Percentiles rank a stretch among this genome's conserved stretches.
These are phyloP conservation scores for Myocastor coypus DNA, from an alignment of 2,113 vertebrate genomes.

Conservation along the genomic window DNA sequence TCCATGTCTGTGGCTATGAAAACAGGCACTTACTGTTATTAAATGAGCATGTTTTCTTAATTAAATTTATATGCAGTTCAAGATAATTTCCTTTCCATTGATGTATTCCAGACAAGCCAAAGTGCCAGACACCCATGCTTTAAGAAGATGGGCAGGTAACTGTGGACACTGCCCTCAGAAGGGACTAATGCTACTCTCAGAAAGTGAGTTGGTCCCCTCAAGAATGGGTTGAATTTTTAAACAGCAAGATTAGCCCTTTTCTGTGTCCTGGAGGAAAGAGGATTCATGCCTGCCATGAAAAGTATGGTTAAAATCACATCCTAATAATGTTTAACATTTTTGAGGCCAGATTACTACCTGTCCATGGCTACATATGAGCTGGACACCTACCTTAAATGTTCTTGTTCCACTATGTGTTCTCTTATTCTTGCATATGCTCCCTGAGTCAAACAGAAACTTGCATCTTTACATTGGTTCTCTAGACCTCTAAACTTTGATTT, in stretches of 20 bases:
- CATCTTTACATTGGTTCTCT: background rate
- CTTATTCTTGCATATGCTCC: background rate
- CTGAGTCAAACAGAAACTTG: background rate
- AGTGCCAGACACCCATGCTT: background rate
- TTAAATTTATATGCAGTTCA: background rate
- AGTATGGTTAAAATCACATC: background rate
- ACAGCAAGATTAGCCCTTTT: background rate
- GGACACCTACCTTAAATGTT: background rate
- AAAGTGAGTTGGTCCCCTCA: background rate
- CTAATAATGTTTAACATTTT: background rate
- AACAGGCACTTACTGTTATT: background rate
- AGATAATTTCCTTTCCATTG: background rate
- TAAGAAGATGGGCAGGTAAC: background rate
- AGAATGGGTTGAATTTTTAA: background rate
- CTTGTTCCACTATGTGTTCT: background rate
- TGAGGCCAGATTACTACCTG: background rate
- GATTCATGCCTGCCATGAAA: background rate
- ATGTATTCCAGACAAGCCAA: background rate
- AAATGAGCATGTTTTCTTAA: background rate
- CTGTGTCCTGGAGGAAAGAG: background rate
- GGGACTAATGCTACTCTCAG: background rate
- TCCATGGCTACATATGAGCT: background rate
- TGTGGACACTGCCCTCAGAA: background rate
- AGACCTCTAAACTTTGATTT: background rate
- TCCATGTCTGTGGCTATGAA: background rate